Evolutionary conservation across 2,797 vertebrate genomes (phyloP).

Genomic region (Aplochiton taeniatus): DNA sequence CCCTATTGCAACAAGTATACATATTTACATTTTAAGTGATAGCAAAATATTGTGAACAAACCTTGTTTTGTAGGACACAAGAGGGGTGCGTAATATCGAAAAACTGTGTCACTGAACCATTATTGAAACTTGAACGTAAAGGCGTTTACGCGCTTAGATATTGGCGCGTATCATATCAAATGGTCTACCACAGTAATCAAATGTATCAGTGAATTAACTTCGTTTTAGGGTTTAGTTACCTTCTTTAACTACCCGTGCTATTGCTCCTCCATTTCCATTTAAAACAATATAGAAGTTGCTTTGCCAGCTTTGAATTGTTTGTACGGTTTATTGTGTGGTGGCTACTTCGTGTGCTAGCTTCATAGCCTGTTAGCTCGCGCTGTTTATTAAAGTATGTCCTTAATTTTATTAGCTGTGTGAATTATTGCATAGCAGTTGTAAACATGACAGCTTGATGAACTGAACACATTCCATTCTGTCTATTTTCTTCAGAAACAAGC

Average conservation of each 20-base stretch:
- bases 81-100: neutral
- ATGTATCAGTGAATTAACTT: too few species aligned
- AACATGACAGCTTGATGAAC: neutral
- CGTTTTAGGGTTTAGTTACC: too few species aligned
- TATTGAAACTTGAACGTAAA: neutral
- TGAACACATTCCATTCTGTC: slow-evolving; percentile 14
- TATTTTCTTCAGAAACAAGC: slow-evolving; percentile 27
- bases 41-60: neutral
- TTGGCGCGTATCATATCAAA: neutral
- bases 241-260: too few species aligned
- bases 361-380: too few species aligned
- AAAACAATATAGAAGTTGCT: neutral
- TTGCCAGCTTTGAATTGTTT: too few species aligned
- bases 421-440: neutral
- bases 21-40: neutral
- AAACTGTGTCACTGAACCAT: neutral
- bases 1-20: neutral
- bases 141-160: neutral
- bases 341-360: too few species aligned
- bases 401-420: too few species aligned
- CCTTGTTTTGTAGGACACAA: neutral
- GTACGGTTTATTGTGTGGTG: neutral
- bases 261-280: neutral
- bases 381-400: too few species aligned
- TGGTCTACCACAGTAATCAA: too few species aligned